phyloP scores from a whole-genome alignment of 2,888 invertebrate species.

The Dichetophora obliterata region DNA sequence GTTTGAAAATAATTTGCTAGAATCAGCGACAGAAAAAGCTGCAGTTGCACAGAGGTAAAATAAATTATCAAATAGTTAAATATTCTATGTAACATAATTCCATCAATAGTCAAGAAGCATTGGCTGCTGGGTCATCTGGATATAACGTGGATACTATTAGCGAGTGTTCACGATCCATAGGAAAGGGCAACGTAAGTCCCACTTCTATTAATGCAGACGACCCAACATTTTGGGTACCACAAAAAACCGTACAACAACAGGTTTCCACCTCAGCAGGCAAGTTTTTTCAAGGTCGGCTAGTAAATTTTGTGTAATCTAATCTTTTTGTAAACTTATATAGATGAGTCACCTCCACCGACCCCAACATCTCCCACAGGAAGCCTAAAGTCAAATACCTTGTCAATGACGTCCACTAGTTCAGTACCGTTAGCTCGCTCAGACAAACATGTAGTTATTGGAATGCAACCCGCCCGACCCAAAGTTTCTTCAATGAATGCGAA shows the following conservation, averaged over 20 bases:
- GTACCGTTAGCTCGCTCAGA: conserved; percentile 71
- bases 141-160: conserved; percentile 69
- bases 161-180: conserved; percentile 64
- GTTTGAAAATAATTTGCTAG: conserved; percentile 74
- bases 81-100: neutral
- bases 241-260: conserved; percentile 62
- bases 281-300: too few relatives aligned
- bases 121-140: conserved; percentile 61
- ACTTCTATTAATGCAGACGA: conserved; percentile 68
- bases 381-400: conserved; percentile 68
- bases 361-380: conserved; percentile 70
- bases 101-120: conserved; percentile 68
- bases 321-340: conserved; percentile 42
- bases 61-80: neutral
- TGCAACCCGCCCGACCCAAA: conserved; percentile 70
- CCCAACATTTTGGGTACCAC: conserved; percentile 71
- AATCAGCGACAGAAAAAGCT: conserved; percentile 70
- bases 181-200: conserved; percentile 66
- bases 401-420: conserved; percentile 64
- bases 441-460: conserved; percentile 73
- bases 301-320: neutral
- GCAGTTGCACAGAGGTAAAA: conserved; percentile 68
- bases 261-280: conserved; percentile 55
- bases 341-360: conserved; percentile 70
- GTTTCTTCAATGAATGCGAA: conserved; percentile 76